Evolutionary conservation across 2,113 vertebrate genomes (phyloP).

Genomic region (Porphyrio hochstetteri): DNA sequence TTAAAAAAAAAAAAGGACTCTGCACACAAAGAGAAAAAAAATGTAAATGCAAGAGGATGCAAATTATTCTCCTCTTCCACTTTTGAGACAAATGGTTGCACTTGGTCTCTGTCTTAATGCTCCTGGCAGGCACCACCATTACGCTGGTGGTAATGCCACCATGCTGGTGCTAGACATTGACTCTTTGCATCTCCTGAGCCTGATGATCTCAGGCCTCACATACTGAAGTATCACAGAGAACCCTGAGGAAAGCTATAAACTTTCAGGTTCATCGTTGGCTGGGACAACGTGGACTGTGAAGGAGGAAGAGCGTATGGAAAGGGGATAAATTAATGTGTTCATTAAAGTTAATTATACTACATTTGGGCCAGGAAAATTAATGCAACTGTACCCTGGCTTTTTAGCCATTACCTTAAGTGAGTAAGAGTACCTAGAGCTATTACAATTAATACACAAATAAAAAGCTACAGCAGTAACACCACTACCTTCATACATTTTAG

Average conservation of each 20-base stretch:
- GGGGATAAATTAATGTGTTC: background rate
- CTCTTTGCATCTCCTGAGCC: background rate
- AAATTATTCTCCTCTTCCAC: background rate
- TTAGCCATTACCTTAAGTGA: background rate
- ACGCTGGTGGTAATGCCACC: background rate
- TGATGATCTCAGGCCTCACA: background rate
- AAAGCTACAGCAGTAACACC: background rate
- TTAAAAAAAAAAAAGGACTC: background rate
- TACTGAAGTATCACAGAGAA: background rate
- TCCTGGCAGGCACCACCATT: background rate
- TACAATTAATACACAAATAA: slow-evolving; percentile 28
- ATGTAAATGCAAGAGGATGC: background rate
- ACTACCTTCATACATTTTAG: background rate
- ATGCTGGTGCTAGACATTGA: rapidly evolving
- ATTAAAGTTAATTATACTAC: slow-evolving; percentile 12
- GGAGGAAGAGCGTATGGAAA: background rate
- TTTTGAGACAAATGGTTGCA: background rate
- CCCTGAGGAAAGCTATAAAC: background rate
- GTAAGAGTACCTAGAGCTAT: background rate
- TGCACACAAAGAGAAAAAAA: background rate
- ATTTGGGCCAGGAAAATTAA: slow-evolving; percentile 2
- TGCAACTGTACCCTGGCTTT: background rate
- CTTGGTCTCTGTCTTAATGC: background rate
- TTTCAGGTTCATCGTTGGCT: background rate
- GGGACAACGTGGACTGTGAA: background rate